Evolutionary conservation across 2,888 invertebrate species (phyloP), one percentile per base, ranked within the genome.

Genomic region (Leptopterna dolabrata): DNA sequence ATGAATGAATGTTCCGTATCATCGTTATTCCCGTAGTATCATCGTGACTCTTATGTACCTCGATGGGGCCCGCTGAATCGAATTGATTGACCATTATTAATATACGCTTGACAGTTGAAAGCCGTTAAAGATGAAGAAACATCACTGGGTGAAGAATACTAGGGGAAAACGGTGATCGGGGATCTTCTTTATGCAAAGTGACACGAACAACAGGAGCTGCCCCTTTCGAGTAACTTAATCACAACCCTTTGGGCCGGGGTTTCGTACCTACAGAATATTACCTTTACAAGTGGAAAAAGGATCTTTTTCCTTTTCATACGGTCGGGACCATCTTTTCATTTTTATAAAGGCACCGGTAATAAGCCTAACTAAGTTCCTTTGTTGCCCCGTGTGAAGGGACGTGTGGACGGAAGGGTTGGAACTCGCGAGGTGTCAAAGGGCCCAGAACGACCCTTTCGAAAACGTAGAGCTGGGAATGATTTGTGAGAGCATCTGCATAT

Each of bases 31-130:
- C 36, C 36, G 36, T n/a, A n/a, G n/a, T n/a, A n/a, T n/a, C 36
- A 2, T 36, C 7, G 7, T 36, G 36, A 36, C 2, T 4, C 7
- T 4, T 7, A 7, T 4, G 36, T 36, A 36, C 13, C 2, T 47
- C 47, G 13, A 47, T 9, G 47, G 63, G 63, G 63, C 6, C 63
- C 73, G 36, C 36, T 78, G 78, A 78, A 78, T 78, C 27, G 78
- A 78, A 78, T 78, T 78, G 78, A 78, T 78, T 78, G 78, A 45
- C 78, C 41, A 78, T 78, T 78, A 78, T 78, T 45, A 78, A 78
- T 45, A 43, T 24, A 24, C 29, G 4, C 78, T 45, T 45, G 78
- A 78, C 78, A 27, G 45, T 27, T 78, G 41, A 73, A 73, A 41
- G 19, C 30, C 43, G 78, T 78, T 78, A 14, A 71, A 71, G 71